These are phyloP conservation scores for Pantherophis vulpinus DNA, from an alignment of 2,797 vertebrate genomes.

Conservation along the genomic window DNA sequence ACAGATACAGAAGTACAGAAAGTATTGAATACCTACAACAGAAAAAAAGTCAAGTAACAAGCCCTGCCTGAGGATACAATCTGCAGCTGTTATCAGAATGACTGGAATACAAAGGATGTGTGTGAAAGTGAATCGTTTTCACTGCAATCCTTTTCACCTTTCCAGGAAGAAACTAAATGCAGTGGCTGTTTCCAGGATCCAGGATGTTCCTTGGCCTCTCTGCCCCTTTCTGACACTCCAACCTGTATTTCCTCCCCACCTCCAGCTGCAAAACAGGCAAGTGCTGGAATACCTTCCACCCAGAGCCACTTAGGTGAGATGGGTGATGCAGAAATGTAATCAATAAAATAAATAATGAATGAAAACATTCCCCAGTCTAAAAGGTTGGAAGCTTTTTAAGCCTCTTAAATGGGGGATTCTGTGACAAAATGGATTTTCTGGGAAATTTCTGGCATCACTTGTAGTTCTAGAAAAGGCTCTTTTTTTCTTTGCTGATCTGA, in stretches of 20 bases:
- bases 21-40: background rate
- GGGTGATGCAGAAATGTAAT: background rate
- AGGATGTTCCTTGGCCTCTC: background rate
- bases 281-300: background rate
- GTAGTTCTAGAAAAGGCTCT: background rate
- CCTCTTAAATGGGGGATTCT: background rate
- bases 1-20: background rate
- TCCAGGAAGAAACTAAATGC: background rate
- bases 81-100: background rate
- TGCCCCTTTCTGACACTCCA: background rate
- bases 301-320: background rate
- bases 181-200: background rate
- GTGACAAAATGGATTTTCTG: background rate
- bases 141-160: background rate
- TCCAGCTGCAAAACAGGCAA: background rate
- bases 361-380: background rate
- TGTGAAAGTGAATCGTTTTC: background rate
- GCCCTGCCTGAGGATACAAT: background rate
- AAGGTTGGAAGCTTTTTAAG: background rate
- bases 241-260: background rate
- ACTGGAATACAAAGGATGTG: background rate
- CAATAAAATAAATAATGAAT: background rate
- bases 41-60: background rate
- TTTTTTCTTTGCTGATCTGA: background rate
- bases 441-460: background rate